phyloP scores from a whole-genome alignment of 2,113 vertebrate species.

The Dendrocopos noguchii region DNA sequence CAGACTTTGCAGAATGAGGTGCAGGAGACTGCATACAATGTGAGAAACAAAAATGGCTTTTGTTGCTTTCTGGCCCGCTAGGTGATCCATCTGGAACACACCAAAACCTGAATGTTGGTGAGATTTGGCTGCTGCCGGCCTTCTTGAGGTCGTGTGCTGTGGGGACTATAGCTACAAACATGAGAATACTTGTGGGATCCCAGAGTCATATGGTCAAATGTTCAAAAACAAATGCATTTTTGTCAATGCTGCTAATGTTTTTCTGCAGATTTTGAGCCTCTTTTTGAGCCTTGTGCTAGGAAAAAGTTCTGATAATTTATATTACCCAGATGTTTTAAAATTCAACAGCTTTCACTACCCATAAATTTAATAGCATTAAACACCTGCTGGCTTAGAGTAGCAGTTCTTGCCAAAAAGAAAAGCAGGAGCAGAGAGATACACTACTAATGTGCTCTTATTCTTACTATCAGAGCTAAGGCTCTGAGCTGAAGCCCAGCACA shows the following conservation, averaged over 20 bases:
- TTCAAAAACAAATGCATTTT: conserved; percentile 58
- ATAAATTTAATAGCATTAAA: conserved; percentile 84
- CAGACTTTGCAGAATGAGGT: neutral
- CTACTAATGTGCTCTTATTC: conserved; percentile 64
- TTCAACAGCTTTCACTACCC: conserved; percentile 77
- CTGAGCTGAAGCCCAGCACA: conserved; percentile 45
- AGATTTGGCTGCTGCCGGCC: neutral
- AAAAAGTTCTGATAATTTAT: conserved; percentile 73
- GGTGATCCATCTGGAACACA: neutral
- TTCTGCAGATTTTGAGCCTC: conserved; percentile 63
- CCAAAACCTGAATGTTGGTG: neutral
- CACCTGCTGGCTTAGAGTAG: conserved; percentile 78
- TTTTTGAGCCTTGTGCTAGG: conserved; percentile 45
- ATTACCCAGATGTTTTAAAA: conserved; percentile 80
- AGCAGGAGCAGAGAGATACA: conserved; percentile 68
- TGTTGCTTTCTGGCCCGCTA: neutral
- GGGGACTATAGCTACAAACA: neutral
- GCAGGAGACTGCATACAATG: neutral
- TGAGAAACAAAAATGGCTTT: neutral
- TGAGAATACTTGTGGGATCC: conserved; percentile 4
- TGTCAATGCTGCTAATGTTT: conserved; percentile 56
- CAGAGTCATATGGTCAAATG: conserved; percentile 15
- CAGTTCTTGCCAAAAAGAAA: conserved; percentile 76
- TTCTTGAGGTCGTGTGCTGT: neutral
- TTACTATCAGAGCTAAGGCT: conserved; percentile 42